Percentiles rank a stretch among this genome's conserved stretches.
Conservation (phyloP, 1,140 invertebrate genomes). For the Drosophila pectinifera region DNA sequence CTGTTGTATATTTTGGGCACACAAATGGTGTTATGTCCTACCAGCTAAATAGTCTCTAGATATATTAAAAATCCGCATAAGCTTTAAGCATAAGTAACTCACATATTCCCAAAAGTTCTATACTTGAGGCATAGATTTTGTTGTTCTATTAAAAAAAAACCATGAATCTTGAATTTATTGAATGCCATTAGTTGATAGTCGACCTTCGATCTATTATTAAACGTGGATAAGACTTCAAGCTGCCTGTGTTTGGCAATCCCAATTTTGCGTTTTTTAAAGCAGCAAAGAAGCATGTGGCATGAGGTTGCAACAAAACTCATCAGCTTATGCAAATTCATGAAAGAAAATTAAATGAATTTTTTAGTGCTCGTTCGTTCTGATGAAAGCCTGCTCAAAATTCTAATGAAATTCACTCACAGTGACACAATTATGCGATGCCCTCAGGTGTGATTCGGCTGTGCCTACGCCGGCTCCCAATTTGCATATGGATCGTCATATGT, state of each 20-base stretch:
- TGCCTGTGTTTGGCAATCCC: background rate
- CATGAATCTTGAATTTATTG: background rate
- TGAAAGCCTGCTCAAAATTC: conserved; percentile 59
- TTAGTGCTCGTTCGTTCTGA: background rate
- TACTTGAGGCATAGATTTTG: no score
- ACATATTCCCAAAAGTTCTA: background rate
- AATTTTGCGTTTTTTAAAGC: background rate
- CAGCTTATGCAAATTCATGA: conserved; percentile 61
- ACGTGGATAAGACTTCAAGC: background rate
- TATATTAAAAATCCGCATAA: no score
- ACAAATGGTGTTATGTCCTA: background rate
- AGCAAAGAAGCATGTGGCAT: background rate
- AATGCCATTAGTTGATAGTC: background rate
- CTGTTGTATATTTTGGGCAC: background rate
- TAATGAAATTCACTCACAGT: conserved; percentile 74
- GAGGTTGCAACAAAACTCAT: conserved; percentile 48
- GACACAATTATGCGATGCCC: conserved; percentile 79
- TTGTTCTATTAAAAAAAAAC: no score
- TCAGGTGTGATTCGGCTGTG: conserved; percentile 63
- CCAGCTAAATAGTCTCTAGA: background rate
- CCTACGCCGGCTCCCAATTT: conserved; percentile 36
- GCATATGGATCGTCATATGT: conserved; percentile 46
- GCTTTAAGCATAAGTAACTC: no score
- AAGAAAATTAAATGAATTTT: conserved; percentile 55
- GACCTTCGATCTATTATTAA: background rate